Evolutionary conservation across 2,113 vertebrate species (phyloP).

Genomic region (Chionodraco myersi): DNA sequence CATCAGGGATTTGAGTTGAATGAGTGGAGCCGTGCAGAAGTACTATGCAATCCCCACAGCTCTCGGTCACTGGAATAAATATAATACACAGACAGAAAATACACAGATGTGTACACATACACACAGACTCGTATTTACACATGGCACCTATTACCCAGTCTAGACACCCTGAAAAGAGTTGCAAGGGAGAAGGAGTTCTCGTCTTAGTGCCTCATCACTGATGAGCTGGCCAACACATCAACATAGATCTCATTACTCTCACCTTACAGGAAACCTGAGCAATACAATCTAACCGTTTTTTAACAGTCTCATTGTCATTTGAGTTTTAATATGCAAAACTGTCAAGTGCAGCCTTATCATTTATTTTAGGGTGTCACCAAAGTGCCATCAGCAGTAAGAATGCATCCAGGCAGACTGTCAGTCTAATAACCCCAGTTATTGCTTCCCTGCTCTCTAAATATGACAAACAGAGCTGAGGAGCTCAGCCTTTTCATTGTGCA

Average conservation of each 20-base stretch:
- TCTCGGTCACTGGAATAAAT: slow-evolving; percentile 29
- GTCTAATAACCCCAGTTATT: slow-evolving; percentile 60
- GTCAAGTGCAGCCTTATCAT: slow-evolving; percentile 7
- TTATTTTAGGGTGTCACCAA: slow-evolving; percentile 34
- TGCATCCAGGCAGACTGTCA: slow-evolving; percentile 45
- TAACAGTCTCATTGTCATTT: slow-evolving; percentile 8
- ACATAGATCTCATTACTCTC: neutral
- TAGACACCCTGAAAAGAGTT: slow-evolving; percentile 6
- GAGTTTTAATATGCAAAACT: slow-evolving; percentile 11
- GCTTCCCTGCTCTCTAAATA: slow-evolving; percentile 60
- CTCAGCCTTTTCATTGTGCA: slow-evolving; percentile 65
- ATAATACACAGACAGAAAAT: slow-evolving; percentile 17
- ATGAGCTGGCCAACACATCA: neutral
- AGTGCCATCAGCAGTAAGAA: slow-evolving; percentile 49
- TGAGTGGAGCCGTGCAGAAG: neutral
- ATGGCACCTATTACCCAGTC: neutral
- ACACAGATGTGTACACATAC: neutral
- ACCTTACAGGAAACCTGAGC: slow-evolving; percentile 3
- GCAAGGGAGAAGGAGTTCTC: neutral
- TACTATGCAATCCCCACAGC: neutral
- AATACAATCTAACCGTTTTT: slow-evolving; percentile 23
- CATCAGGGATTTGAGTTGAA: slow-evolving; percentile 36
- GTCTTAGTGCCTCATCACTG: neutral
- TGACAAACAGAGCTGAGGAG: slow-evolving; percentile 45
- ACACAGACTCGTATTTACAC: neutral